These are phyloP conservation scores for Saxidomus purpurata DNA, from an alignment of 1,140 invertebrate species.

Conservation along the genomic window DNA sequence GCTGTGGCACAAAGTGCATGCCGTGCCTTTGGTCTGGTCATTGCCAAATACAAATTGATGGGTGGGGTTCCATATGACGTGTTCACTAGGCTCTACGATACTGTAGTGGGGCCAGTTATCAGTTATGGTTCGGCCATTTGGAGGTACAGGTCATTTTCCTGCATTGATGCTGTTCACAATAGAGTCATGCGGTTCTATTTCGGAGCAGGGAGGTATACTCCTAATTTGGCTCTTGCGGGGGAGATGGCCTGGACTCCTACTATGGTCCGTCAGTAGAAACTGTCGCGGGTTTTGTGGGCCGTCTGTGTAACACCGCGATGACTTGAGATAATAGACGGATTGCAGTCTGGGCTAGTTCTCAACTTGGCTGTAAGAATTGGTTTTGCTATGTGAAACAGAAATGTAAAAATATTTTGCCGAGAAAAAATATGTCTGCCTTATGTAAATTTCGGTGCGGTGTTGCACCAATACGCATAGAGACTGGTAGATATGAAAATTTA, in stretches of 20 bases:
- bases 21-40: slow-evolving; percentile 47
- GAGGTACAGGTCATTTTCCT: slow-evolving; percentile 3
- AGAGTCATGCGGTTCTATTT: slow-evolving; percentile 7
- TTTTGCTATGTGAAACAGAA: too few relatives aligned
- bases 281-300: too few relatives aligned
- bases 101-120: slow-evolving; percentile 25
- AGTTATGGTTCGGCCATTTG: slow-evolving; percentile 29
- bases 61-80: slow-evolving; percentile 36
- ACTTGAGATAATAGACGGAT: too few relatives aligned
- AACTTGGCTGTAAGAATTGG: too few relatives aligned
- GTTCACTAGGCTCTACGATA: slow-evolving; percentile 16
- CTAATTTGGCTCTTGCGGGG: slow-evolving; percentile 4
- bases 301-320: too few relatives aligned
- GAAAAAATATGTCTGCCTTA: not conserved
- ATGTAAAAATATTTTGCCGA: not conserved
- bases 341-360: too few relatives aligned
- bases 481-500: slow-evolving; percentile 34
- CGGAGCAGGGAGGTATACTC: slow-evolving; percentile 18
- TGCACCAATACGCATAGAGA: slow-evolving; percentile 7
- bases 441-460: slow-evolving; percentile 33
- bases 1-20: slow-evolving; percentile 39
- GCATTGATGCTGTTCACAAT: slow-evolving; percentile 29
- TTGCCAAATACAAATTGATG: slow-evolving; percentile 38
- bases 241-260: not conserved
- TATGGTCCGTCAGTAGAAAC: too few relatives aligned